Conservation (phyloP, 1,140 invertebrate species). For the Phymorhynchus buccinoides region DNA sequence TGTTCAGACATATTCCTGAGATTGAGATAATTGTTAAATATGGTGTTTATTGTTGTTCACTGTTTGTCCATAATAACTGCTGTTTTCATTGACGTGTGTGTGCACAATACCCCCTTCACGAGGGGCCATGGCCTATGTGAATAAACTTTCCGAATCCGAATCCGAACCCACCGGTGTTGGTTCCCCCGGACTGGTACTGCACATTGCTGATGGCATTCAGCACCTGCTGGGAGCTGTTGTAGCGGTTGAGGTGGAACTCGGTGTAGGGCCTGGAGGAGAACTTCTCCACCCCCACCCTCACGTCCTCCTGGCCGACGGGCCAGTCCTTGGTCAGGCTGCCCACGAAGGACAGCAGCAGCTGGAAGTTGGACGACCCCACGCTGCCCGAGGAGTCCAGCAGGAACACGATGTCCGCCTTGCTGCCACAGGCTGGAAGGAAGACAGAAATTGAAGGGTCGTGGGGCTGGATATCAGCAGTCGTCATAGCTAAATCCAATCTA, state of each 20-base stretch:
- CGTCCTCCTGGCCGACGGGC: conserved; percentile 45
- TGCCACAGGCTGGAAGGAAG: conserved; percentile 41
- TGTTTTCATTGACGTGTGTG: too few relatives aligned
- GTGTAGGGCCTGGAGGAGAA: conserved; percentile 46
- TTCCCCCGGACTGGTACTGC: conserved; percentile 46
- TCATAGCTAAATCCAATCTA: too few relatives aligned
- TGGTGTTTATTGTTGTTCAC: too few relatives aligned
- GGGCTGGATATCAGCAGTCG: too few relatives aligned
- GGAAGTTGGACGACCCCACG: conserved; percentile 56
- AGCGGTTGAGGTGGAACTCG: conserved; percentile 55
- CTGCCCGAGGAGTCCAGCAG: conserved; percentile 61
- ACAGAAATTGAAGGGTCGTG: not conserved
- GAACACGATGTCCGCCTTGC: conserved; percentile 60
- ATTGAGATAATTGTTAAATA: too few relatives aligned
- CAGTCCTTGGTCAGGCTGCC: conserved; percentile 49
- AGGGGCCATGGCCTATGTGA: too few relatives aligned
- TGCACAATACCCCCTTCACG: too few relatives aligned
- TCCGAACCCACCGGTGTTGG: conserved; percentile 46
- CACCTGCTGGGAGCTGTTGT: conserved; percentile 44
- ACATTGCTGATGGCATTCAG: conserved; percentile 47
- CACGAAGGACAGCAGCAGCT: conserved; percentile 52
- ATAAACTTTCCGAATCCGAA: too few relatives aligned
- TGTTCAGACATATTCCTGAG: too few relatives aligned
- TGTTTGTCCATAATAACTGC: too few relatives aligned
- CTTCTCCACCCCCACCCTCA: conserved; percentile 52